These are phyloP conservation scores for Lochmaea capreae DNA, from an alignment of 2,888 invertebrate species.

Conservation along the genomic window DNA sequence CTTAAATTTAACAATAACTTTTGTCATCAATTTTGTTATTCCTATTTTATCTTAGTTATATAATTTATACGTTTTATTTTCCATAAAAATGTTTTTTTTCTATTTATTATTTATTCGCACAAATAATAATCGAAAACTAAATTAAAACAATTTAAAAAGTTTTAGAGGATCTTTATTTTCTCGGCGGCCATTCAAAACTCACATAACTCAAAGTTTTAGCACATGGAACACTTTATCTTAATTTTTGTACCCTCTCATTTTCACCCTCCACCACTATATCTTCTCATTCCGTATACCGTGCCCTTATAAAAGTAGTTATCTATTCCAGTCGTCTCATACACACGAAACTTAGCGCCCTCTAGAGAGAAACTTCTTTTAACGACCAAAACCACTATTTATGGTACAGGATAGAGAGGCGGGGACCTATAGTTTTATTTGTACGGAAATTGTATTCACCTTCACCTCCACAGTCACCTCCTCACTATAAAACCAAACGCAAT, in stretches of 20 bases:
- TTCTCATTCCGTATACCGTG: slow-evolving; percentile 29
- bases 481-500: too few species aligned
- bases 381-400: slow-evolving; percentile 53
- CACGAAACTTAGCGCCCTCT: slow-evolving; percentile 55
- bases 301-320: slow-evolving; percentile 48
- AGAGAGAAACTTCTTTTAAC: slow-evolving; percentile 57
- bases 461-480: too few species aligned
- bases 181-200: not conserved
- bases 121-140: not conserved
- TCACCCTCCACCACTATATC: slow-evolving; percentile 19
- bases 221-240: slow-evolving; percentile 7
- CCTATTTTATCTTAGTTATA: too few species aligned
- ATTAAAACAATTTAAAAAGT: not conserved
- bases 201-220: not conserved
- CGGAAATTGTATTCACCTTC: slow-evolving; percentile 21
- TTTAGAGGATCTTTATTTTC: not conserved
- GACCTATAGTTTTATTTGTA: slow-evolving; percentile 42
- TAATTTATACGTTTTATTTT: too few species aligned
- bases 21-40: too few species aligned
- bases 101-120: too few species aligned
- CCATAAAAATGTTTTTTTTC: too few species aligned
- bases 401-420: slow-evolving; percentile 38
- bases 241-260: slow-evolving; percentile 21
- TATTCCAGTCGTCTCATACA: slow-evolving; percentile 50
- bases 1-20: too few species aligned